Percentiles rank a stretch among this genome's conserved stretches.
Conservation (phyloP, 2,113 vertebrate genomes). For the Hipposideros armiger region DNA sequence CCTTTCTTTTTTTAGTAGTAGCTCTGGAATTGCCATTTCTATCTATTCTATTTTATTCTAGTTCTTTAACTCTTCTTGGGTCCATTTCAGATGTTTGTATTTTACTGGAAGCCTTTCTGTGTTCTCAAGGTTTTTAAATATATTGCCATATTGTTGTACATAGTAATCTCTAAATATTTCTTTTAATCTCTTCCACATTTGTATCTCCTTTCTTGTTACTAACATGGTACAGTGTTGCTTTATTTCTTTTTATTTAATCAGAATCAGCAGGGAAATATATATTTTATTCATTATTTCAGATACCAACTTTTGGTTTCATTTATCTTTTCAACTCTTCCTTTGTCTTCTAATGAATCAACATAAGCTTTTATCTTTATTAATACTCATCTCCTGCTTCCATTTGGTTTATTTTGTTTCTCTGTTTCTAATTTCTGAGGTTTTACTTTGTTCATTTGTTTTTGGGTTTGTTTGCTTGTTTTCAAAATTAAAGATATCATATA, state of each 20-base stretch:
- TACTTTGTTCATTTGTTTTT: background rate
- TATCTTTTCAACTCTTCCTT: constrained; percentile 58
- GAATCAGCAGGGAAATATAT: constrained; percentile 8
- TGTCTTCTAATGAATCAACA: constrained; percentile 28
- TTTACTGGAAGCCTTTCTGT: constrained; percentile 1
- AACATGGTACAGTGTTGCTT: background rate
- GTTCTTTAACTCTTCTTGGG: background rate
- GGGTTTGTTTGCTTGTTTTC: background rate
- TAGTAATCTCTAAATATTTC: background rate
- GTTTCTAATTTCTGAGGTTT: constrained; percentile 31
- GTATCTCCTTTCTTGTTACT: constrained; percentile 3
- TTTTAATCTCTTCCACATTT: constrained; percentile 55
- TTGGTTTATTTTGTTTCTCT: background rate
- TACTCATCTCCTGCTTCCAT: background rate
- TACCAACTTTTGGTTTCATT: constrained; percentile 55
- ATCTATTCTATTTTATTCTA: background rate
- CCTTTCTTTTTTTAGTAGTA: background rate
- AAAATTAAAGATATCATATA: background rate
- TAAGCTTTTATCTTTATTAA: constrained; percentile 49
- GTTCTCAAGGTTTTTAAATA: constrained; percentile 14
- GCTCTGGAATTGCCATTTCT: background rate
- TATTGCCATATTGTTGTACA: background rate
- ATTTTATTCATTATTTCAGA: constrained; percentile 21
- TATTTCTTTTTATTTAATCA: constrained; percentile 29
- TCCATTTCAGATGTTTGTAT: constrained; percentile 1